Conservation (phyloP, 2,888 invertebrate species). For the Beris chalybata region DNA sequence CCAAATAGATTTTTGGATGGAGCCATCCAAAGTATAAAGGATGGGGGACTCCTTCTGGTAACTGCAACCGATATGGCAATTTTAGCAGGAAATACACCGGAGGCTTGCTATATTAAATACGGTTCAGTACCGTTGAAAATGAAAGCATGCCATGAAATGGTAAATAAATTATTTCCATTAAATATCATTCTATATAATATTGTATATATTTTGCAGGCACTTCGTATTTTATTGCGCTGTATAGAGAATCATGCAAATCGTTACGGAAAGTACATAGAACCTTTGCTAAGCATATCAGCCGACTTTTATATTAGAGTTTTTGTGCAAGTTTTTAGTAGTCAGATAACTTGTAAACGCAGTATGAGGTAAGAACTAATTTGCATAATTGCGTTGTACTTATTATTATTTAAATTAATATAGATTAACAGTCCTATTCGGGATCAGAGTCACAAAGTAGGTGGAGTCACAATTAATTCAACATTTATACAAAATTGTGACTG, state of each 20-base stretch:
- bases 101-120: constrained; percentile 93
- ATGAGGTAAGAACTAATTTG: constrained; percentile 62
- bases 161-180: constrained; percentile 49
- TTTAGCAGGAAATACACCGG: constrained; percentile 91
- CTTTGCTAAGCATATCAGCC: constrained; percentile 85
- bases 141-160: constrained; percentile 94
- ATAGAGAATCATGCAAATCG: constrained; percentile 91
- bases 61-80: constrained; percentile 98
- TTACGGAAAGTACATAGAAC: constrained; percentile 90
- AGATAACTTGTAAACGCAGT: constrained; percentile 81
- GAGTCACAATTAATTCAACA: no score
- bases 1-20: constrained; percentile 90
- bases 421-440: no score
- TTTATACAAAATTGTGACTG: no score
- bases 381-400: no score
- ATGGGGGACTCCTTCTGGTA: constrained; percentile 86
- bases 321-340: constrained; percentile 79
- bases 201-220: constrained; percentile 61
- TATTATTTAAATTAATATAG: no score
- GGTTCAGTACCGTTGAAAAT: constrained; percentile 85
- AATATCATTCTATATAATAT: neutral
- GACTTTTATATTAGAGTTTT: constrained; percentile 97
- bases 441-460: no score
- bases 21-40: constrained; percentile 77
- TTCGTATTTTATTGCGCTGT: constrained; percentile 88